Evolutionary conservation across 2,888 invertebrate genomes (phyloP).

Genomic region (Bembecia ichneumoniformis): DNA sequence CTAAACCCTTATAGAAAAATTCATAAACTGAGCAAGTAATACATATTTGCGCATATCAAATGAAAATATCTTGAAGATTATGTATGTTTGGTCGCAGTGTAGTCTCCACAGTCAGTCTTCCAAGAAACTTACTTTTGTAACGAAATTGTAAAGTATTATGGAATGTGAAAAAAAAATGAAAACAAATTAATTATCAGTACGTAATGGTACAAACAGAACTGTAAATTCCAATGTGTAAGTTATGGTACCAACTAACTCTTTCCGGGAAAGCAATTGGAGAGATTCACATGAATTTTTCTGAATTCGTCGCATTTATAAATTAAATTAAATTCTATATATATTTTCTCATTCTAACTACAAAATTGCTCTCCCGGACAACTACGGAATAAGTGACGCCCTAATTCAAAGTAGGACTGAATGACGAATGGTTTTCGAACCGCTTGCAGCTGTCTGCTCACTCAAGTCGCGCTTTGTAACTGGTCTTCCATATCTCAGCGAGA

Average conservation of each 20-base stretch:
- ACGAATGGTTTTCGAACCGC: background rate
- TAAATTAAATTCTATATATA: slow-evolving; percentile 12
- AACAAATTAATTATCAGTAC: slow-evolving; percentile 12
- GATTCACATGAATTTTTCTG: slow-evolving; percentile 28
- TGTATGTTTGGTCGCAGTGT: slow-evolving; percentile 46
- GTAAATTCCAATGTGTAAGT: too few relatives aligned
- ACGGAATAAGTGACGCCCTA: slow-evolving; percentile 48
- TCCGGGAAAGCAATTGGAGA: slow-evolving; percentile 43
- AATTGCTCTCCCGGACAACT: slow-evolving; percentile 63
- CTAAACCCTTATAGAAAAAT: slow-evolving; percentile 31
- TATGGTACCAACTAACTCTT: slow-evolving; percentile 20
- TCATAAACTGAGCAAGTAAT: slow-evolving; percentile 52
- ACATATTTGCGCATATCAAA: slow-evolving; percentile 47
- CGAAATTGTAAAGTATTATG: slow-evolving; percentile 47
- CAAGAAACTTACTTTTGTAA: slow-evolving; percentile 53
- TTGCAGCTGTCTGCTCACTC: slow-evolving; percentile 73
- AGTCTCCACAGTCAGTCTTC: slow-evolving; percentile 65
- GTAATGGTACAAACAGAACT: background rate
- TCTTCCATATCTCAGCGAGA: slow-evolving; percentile 96
- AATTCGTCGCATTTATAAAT: slow-evolving; percentile 24
- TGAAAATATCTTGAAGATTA: slow-evolving; percentile 39
- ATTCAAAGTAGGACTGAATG: slow-evolving; percentile 23
- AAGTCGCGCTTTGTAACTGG: slow-evolving; percentile 91
- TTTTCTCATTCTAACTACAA: slow-evolving; percentile 9
- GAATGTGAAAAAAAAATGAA: slow-evolving; percentile 42